Base-by-base conservation (phyloP, 2,888 invertebrate species). In the Myopa tessellatipennis region DNA sequence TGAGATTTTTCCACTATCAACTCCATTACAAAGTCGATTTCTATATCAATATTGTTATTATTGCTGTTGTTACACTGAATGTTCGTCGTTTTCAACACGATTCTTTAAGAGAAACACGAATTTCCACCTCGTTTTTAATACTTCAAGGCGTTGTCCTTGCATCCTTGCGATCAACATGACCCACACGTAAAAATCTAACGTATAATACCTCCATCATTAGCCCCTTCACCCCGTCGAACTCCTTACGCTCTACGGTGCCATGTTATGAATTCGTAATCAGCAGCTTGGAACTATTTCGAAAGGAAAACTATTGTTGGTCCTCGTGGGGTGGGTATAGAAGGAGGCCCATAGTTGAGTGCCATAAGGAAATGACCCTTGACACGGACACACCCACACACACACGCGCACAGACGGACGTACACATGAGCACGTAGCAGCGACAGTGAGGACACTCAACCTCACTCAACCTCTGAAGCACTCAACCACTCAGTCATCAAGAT, bases 221-320 rank as follows among this genome's bases (percentile, higher is more conserved):
- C 50, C 50, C 26, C 16, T 3, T n/a, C 55, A n/a, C 16, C 10
- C 65, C 34, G 34, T 36, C 34, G 10, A 55, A 38, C 65, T 65
- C 14, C 74, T 34, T 63, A 50, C 50, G 26, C 45, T 18, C 50
- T 2, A 38, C 52, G 45, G 65, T n/a, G 12, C 65, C 34, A 68
- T 60, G 60, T 75, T 68, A 68, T 75, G 75, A 68, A 75, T 75
- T 68, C 75, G 45, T 69, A 75, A 75, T 75, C 14, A 75, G 7
- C 14, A 75, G 7, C 14, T 40, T 4, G 60, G 50, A 60, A 67
- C 2, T 26, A 69, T 40, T 16, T 65, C 4, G 50, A 63, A 63
- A 74, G n/a, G 34, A 7, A 71, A 71, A 71, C 58, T 58, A 34
- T 38, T 65, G 65, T 38, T 34, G 10, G 65, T 45, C 45, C 55